phyloP scores from a whole-genome alignment of 2,113 vertebrate species.

The Tupaia tana region DNA sequence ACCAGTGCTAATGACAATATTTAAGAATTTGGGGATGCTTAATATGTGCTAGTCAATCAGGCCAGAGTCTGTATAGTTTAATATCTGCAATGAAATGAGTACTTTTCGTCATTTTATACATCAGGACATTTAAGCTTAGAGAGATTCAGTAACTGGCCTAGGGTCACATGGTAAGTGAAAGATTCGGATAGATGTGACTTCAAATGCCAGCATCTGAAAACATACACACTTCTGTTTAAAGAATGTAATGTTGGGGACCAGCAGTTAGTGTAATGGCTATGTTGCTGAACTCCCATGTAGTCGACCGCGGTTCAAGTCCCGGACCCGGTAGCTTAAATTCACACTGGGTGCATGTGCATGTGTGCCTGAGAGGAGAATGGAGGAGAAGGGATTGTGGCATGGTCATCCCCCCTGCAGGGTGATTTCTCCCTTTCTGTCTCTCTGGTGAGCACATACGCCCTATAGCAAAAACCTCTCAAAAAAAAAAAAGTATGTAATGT shows the following conservation, averaged over 20 bases:
- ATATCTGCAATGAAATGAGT: not conserved
- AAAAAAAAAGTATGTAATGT: not conserved
- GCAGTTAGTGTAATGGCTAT: too few species aligned
- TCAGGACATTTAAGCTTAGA: conserved; percentile 4
- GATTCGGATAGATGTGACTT: not conserved
- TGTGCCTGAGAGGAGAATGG: too few species aligned
- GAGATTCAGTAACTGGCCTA: not conserved
- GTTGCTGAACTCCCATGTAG: too few species aligned
- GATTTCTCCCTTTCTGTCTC: too few species aligned
- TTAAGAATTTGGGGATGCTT: not conserved
- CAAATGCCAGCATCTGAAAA: not conserved
- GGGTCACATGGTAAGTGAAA: not conserved
- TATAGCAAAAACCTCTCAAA: too few species aligned
- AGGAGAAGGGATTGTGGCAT: too few species aligned
- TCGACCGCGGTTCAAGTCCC: too few species aligned
- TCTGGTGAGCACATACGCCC: too few species aligned
- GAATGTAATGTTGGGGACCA: not conserved
- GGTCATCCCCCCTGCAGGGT: too few species aligned
- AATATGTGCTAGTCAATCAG: not conserved
- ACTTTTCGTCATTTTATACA: not conserved
- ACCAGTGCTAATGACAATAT: not conserved
- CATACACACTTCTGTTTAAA: not conserved
- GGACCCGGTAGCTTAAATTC: too few species aligned
- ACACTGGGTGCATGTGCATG: too few species aligned
- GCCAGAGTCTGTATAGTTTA: not conserved